Base-by-base conservation (phyloP, 64 coral and sea anemone genomes). In the Dendronephthya gigantea region DNA sequence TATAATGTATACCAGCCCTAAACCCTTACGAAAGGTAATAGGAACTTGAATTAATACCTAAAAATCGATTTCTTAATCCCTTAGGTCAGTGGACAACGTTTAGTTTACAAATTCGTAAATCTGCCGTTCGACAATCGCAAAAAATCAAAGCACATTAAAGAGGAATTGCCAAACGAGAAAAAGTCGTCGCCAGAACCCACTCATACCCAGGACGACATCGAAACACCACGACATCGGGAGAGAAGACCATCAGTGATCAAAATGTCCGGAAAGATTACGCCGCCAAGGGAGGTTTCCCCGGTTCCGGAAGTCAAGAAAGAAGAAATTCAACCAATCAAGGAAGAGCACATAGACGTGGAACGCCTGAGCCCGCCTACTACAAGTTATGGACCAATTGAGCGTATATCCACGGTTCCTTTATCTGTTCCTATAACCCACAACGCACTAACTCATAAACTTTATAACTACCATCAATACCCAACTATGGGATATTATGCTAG, bases 201-300 rank as follows among this genome's bases (percentile, higher is more conserved):
- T 35, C 25, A 33, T 33, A 79, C 32, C 36, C 72, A 79, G 15
- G 29, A 79, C 2, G 72, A 79, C 5, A 79, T 4, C 0, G 9
- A 66, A 66, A 66, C 17, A 29, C 72, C 27, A 17, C 72, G n/a
- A n/a, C n/a, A n/a, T 39, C 13, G 27, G 72, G 32, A 79, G 32
- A 79, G 72, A 39, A 34, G 72, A 79, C 72, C 72, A 0, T 79
- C 72, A 9, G 72, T 79, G 32, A 79, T 79, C 72, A 79, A 79
- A 79, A 79, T 36, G 0, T 79, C 72, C 36, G 30, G 55, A 23
- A 62, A 62, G 55, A 27, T 62, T 62, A 23, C 55, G 19, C 55
- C 55, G 55, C 55, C 55, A 79, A 79, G 30, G 29, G 32, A 79
- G 13, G 10, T 33, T 28, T 79, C 72, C 19, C 55, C 55, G 55